Percentiles rank a stretch among this genome's conserved stretches.
Evolutionary conservation across 1,140 invertebrate species (phyloP).

Genomic region (Acromyrmex heyeri): DNA sequence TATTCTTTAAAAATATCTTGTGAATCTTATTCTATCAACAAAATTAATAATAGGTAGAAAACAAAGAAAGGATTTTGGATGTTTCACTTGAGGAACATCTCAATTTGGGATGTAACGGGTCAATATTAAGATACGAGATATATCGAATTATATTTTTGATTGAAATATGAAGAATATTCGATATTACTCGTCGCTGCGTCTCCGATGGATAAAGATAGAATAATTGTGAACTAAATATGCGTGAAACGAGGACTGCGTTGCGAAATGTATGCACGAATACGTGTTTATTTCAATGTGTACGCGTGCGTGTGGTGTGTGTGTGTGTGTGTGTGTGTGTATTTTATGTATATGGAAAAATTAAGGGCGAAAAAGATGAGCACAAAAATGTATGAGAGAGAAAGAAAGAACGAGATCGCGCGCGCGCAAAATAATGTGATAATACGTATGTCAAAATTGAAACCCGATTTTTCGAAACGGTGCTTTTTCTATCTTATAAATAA

Average conservation of each 20-base stretch:
- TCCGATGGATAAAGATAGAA: slow-evolving; percentile 36
- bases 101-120: slow-evolving; percentile 33
- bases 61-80: not conserved
- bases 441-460: slow-evolving; percentile 78
- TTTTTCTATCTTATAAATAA: slow-evolving; percentile 83
- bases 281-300: slow-evolving; percentile 2
- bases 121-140: slow-evolving; percentile 22
- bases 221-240: slow-evolving; percentile 29
- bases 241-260: slow-evolving; percentile 1
- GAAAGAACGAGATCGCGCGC: slow-evolving; percentile 37
- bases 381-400: not conserved
- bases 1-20: slow-evolving; percentile 7
- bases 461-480: slow-evolving; percentile 82
- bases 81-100: not conserved
- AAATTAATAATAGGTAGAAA: not conserved
- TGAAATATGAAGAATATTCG: slow-evolving; percentile 43
- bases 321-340: not conserved
- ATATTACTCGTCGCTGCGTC: slow-evolving; percentile 54
- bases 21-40: not conserved
- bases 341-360: not conserved
- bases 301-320: not conserved
- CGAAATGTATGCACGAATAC: not conserved
- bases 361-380: slow-evolving; percentile 13
- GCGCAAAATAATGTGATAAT: slow-evolving; percentile 78
- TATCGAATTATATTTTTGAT: slow-evolving; percentile 68